A percentile compares a stretch with the other conserved stretches of the same genome.
Evolutionary conservation across 2,797 vertebrate genomes (phyloP).

Genomic region (Phoebastria nigripes): DNA sequence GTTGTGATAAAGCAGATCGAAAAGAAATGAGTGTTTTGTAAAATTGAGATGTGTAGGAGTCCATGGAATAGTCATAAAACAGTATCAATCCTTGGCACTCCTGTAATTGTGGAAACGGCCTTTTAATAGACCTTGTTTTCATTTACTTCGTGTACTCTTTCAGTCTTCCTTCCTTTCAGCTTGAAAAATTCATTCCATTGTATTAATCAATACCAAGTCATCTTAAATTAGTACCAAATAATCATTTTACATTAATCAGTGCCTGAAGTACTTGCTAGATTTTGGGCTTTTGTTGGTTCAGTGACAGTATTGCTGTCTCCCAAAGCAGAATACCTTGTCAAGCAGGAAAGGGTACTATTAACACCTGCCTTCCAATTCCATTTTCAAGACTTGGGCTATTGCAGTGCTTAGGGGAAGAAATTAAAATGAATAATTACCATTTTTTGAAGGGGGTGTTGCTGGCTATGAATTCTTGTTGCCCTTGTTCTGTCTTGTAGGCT

Average conservation of each 20-base stretch:
- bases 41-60: neutral
- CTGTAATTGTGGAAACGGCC: neutral
- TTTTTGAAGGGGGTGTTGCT: conserved; percentile 12
- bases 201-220: conserved; percentile 6
- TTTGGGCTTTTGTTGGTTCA: neutral
- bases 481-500: conserved; percentile 25
- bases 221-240: conserved; percentile 23
- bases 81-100: neutral
- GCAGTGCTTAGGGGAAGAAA: conserved; percentile 11
- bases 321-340: neutral
- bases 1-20: neutral
- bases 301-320: neutral
- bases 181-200: conserved; percentile 19
- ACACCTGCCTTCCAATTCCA: conserved; percentile 12
- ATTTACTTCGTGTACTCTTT: neutral
- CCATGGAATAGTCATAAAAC: neutral
- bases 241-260: conserved; percentile 7
- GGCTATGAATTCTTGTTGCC: conserved; percentile 9
- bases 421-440: conserved; percentile 5
- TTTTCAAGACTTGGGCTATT: neutral
- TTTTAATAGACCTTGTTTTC: neutral
- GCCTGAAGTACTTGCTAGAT: neutral
- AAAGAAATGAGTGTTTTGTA: neutral
- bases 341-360: neutral
- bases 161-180: conserved; percentile 15